These are phyloP conservation scores for Hassar affinis DNA, from an alignment of 2,113 vertebrate genomes.

Conservation along the genomic window DNA sequence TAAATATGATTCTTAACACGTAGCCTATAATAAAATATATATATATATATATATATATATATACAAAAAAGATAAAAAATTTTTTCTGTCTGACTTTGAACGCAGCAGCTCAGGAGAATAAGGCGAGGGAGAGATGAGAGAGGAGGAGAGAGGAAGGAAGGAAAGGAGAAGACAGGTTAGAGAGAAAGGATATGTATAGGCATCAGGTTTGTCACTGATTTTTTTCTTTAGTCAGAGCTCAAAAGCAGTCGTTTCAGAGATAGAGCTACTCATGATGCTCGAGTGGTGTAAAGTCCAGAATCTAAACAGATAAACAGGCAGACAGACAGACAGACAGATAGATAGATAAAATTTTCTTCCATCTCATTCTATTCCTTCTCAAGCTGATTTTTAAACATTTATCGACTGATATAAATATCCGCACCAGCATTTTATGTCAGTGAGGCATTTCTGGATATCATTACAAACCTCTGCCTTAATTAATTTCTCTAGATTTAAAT, in stretches of 20 bases:
- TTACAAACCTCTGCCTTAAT: not conserved
- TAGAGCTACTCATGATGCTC: not conserved
- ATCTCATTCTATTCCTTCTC: not conserved
- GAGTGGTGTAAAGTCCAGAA: not conserved
- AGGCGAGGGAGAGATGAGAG: not conserved
- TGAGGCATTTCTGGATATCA: not conserved
- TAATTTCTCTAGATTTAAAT: no score
- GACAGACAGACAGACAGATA: no score
- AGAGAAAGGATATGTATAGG: not conserved
- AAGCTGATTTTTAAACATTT: not conserved
- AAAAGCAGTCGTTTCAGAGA: not conserved
- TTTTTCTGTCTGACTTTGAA: not conserved
- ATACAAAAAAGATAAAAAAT: no score
- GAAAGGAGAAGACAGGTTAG: not conserved
- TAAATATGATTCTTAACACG: not conserved
- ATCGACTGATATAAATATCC: not conserved
- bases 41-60: no score
- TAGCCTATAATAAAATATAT: not conserved
- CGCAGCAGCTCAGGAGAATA: not conserved
- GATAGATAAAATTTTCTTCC: no score
- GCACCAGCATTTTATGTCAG: not conserved
- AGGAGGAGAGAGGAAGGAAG: not conserved
- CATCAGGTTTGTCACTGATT: conserved; percentile 1
- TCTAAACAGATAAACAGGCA: no score
- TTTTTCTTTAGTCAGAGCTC: not conserved